Evolutionary conservation across 2,888 invertebrate genomes (phyloP).

Genomic region (Ephialtes manifestator): DNA sequence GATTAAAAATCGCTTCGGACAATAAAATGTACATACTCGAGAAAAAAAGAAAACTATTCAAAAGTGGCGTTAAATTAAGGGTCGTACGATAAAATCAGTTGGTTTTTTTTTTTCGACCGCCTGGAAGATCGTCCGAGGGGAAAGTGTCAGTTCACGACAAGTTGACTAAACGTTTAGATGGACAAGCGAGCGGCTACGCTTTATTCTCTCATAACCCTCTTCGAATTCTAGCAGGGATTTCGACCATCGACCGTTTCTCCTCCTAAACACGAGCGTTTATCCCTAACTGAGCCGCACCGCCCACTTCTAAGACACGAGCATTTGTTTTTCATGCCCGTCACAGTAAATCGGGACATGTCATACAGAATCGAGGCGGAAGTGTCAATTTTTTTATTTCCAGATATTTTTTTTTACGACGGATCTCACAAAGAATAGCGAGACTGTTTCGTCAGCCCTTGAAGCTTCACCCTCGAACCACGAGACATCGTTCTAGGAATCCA

Average conservation of each 20-base stretch:
- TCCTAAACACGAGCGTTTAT: slow-evolving; percentile 53
- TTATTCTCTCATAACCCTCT: slow-evolving; percentile 6
- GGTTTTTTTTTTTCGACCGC: slow-evolving; percentile 42
- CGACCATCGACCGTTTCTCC: slow-evolving; percentile 40
- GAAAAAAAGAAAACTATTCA: not conserved
- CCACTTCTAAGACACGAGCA: slow-evolving; percentile 13
- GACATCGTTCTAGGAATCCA: slow-evolving; percentile 42
- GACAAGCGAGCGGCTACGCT: slow-evolving; percentile 38
- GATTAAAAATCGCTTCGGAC: not conserved
- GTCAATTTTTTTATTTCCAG: slow-evolving; percentile 55
- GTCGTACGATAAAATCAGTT: slow-evolving; percentile 45
- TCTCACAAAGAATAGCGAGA: slow-evolving; percentile 9
- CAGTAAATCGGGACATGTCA: slow-evolving; percentile 7
- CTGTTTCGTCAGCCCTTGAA: slow-evolving; percentile 41
- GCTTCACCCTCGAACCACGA: slow-evolving; percentile 18
- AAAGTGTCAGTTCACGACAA: slow-evolving; percentile 64
- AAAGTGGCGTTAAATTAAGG: not conserved
- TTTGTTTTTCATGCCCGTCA: slow-evolving; percentile 19
- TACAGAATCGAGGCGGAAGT: slow-evolving; percentile 44
- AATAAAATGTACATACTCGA: not conserved
- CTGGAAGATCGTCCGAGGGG: slow-evolving; percentile 24
- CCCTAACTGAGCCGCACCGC: slow-evolving; percentile 34
- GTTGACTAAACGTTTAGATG: slow-evolving; percentile 64
- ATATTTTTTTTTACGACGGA: slow-evolving; percentile 9
- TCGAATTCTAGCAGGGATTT: slow-evolving; percentile 53